Base-by-base conservation (phyloP, 2,888 invertebrate species). In the Caenorhabditis panamensis region DNA sequence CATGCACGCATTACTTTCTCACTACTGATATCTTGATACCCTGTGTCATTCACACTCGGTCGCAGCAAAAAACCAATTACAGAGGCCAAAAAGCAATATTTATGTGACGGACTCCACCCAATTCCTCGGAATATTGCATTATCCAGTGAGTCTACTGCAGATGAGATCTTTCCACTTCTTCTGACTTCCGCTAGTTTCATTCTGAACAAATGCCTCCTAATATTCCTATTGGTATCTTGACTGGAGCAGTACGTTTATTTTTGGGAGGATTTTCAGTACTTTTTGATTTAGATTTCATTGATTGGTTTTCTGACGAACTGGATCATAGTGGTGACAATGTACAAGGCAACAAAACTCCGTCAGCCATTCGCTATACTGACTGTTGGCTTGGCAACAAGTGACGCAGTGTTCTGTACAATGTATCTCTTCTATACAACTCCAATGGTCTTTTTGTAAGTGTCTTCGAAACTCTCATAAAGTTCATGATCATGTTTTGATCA, bases 401-500 rank as follows among this genome's bases (percentile, higher is more conserved):
- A 59, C 13, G 41, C 20, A 1, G 8, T 41, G 2, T 37, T 59
- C 13, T 59, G 37, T 2, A 20, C 22, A 6, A 0, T 41, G 1
- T 59, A 20, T 22, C 58, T 59, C 37, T 9, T 59, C n/a, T 59
- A 59, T 22, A 22, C 36, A 13, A 63, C 63, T 5, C 63, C 63
- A 4, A 28, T 51, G 28, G 28, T 51, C 9, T 13, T 63, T 5
- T 20, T 63, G 63, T 63, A 16, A 51, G 63, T 41, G 16, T 3
- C 13, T 16, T 36, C 36, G 5, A 11, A 5, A 8, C 6, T 8
- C 36, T 8, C 5, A 5, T 36, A 11, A 36, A 8, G 36, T 36
- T 5, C 36, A 11, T 5, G 41, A 16, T 41, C 13, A 3, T 41
- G 16, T 9, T 41, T 41, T 16, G 13, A 16, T 41, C 5, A 31